phyloP scores from a whole-genome alignment of 1,140 invertebrate species.

The Cylas formicarius region DNA sequence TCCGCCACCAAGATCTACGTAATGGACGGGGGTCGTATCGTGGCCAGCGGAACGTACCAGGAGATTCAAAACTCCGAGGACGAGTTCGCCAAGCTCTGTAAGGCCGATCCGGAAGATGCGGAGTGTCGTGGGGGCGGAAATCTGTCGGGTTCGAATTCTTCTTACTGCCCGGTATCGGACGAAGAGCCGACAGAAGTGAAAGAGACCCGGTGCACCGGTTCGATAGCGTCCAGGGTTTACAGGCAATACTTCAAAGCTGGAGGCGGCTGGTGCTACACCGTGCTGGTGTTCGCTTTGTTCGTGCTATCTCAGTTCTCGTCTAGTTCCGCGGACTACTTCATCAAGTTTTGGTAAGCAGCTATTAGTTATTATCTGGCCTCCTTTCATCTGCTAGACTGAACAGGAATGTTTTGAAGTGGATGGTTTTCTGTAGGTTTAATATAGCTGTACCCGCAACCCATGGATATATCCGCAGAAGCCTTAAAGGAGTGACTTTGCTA shows the following conservation, averaged over 20 bases:
- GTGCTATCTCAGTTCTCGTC: constrained; percentile 53
- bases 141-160: constrained; percentile 15
- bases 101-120: constrained; percentile 43
- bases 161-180: constrained; percentile 26
- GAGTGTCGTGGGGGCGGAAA: constrained; percentile 6
- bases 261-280: constrained; percentile 45
- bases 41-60: constrained; percentile 54
- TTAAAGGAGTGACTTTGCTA: too few relatives aligned
- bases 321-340: constrained; percentile 62
- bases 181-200: constrained; percentile 26
- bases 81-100: constrained; percentile 57
- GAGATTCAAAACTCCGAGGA: constrained; percentile 54
- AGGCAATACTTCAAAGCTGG: constrained; percentile 54
- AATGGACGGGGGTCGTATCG: constrained; percentile 54
- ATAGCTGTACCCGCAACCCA: too few relatives aligned
- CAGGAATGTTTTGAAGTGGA: too few relatives aligned
- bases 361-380: too few relatives aligned
- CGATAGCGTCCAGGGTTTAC: constrained; percentile 52
- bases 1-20: constrained; percentile 62
- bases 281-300: constrained; percentile 48
- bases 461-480: too few relatives aligned
- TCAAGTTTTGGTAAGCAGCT: constrained; percentile 55
- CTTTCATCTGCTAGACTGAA: too few relatives aligned
- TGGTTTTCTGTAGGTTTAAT: too few relatives aligned
- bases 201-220: constrained; percentile 41